A percentile compares a stretch with the other conserved stretches of the same genome.
These are phyloP conservation scores for Tachysurus vachellii DNA, from an alignment of 2,113 vertebrate genomes.

Conservation along the genomic window DNA sequence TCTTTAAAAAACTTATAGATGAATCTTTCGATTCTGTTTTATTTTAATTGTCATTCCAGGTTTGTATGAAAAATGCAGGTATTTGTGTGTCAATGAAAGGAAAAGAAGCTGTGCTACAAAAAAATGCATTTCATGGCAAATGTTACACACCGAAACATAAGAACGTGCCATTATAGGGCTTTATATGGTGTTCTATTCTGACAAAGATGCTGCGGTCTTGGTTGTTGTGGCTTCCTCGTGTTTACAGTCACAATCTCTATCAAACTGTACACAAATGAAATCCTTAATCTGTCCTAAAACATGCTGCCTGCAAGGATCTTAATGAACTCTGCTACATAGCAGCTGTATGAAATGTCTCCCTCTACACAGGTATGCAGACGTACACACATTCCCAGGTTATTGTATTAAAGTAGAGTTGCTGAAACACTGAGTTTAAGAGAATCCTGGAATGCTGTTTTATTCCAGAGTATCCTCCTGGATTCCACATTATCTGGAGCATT, in stretches of 20 bases:
- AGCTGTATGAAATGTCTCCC: conserved; percentile 49
- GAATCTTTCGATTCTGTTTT: too few species aligned
- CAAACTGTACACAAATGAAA: not conserved
- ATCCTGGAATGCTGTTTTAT: conserved; percentile 57
- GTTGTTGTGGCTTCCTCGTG: not conserved
- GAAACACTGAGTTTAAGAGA: conserved; percentile 55
- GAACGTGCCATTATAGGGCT: not conserved
- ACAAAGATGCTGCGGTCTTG: not conserved
- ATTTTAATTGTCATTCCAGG: not conserved
- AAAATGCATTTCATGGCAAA: not conserved
- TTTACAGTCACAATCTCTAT: not conserved
- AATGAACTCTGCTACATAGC: conserved; percentile 68
- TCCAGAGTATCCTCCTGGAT: conserved; percentile 55
- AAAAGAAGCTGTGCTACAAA: not conserved
- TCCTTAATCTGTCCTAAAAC: conserved; percentile 32
- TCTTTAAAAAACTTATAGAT: not conserved
- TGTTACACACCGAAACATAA: not conserved
- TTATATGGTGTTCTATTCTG: not conserved
- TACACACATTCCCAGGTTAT: conserved; percentile 20
- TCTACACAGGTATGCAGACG: not conserved
- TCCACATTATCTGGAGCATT: conserved; percentile 55
- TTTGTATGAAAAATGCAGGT: not conserved
- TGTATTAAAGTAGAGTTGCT: conserved; percentile 46
- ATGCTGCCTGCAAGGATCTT: conserved; percentile 51
- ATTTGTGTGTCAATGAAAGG: not conserved